These are phyloP conservation scores for Plestiodon gilberti DNA, from an alignment of 2,113 vertebrate genomes.

Conservation along the genomic window DNA sequence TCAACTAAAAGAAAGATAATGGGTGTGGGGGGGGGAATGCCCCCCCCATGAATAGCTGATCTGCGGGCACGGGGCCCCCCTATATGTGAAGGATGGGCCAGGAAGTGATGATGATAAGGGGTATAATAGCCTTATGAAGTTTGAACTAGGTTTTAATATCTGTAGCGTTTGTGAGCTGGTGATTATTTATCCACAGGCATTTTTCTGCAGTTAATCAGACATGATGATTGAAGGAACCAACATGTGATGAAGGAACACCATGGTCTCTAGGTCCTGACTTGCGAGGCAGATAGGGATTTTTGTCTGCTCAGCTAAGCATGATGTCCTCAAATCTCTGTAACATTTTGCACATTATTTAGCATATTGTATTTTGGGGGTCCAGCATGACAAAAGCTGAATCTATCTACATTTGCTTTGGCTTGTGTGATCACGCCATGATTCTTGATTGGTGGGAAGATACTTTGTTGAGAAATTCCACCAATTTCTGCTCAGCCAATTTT, in stretches of 20 bases:
- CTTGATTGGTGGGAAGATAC: neutral
- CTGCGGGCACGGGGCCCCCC: too few species aligned
- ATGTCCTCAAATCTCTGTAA: neutral
- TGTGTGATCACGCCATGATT: neutral
- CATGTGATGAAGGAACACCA: neutral
- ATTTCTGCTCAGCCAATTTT: neutral
- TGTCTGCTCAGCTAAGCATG: neutral
- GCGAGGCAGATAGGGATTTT: neutral
- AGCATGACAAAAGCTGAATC: neutral
- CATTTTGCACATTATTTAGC: neutral
- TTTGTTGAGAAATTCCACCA: too few species aligned
- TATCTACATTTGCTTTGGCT: neutral
- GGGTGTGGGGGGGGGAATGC: too few species aligned
- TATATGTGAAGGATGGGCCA: neutral
- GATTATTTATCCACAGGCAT: neutral
- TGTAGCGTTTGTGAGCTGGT: neutral
- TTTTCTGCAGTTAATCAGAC: neutral
- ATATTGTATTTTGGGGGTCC: neutral
- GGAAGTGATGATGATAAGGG: neutral
- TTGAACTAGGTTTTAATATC: neutral
- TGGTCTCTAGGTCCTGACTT: neutral
- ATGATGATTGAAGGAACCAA: constrained; percentile 5
- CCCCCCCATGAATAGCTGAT: too few species aligned
- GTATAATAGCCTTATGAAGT: neutral
- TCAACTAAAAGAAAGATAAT: too few species aligned